Percentiles rank a stretch among this genome's conserved stretches.
phyloP scores from a whole-genome alignment of 2,797 vertebrate species.

The Semaprochilodus insignis region DNA sequence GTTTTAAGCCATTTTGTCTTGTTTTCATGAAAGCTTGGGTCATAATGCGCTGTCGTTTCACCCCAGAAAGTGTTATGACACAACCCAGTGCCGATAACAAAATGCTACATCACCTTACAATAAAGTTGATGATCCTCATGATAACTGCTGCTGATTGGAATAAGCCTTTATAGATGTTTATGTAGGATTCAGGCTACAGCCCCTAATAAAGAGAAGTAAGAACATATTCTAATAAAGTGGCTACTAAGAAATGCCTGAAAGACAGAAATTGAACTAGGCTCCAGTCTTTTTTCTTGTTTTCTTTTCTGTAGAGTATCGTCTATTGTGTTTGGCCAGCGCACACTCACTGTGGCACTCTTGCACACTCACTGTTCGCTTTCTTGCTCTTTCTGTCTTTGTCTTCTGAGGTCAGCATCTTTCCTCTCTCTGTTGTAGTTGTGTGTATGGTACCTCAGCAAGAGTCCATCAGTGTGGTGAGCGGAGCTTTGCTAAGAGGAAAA shows the following conservation, averaged over 20 bases:
- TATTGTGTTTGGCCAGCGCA: not conserved
- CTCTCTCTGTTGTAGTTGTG: not conserved
- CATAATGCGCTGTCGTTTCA: too few species aligned
- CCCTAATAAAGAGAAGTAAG: too few species aligned
- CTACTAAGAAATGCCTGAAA: not conserved
- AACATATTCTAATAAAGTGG: not conserved
- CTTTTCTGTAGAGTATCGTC: not conserved
- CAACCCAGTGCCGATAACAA: too few species aligned
- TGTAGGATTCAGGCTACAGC: too few species aligned
- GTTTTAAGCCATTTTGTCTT: too few species aligned
- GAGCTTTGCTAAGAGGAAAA: constrained; percentile 17
- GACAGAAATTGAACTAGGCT: not conserved
- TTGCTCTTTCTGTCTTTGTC: not conserved
- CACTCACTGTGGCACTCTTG: not conserved
- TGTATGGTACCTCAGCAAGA: not conserved
- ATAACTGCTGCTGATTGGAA: too few species aligned
- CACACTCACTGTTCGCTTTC: not conserved
- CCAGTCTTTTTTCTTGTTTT: too few species aligned
- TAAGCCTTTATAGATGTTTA: too few species aligned
- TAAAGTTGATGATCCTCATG: too few species aligned
- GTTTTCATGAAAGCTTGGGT: too few species aligned
- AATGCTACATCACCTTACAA: too few species aligned
- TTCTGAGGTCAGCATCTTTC: not conserved
- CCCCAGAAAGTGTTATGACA: too few species aligned
- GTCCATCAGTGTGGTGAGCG: not conserved